phyloP scores from a whole-genome alignment of 2,797 vertebrate species.

The Petrocephalus sullivani region DNA sequence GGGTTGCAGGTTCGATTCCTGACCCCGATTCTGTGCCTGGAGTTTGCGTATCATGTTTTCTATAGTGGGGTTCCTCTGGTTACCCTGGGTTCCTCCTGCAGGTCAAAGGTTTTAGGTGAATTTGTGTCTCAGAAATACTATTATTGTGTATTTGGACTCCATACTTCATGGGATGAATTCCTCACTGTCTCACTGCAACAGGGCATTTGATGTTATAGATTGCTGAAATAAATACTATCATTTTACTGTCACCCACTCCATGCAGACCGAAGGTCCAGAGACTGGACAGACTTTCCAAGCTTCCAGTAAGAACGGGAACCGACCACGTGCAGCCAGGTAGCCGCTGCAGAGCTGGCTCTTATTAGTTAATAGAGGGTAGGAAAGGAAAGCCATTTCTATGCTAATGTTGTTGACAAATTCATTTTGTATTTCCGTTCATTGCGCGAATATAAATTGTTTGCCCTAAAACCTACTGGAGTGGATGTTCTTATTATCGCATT shows the following conservation, averaged over 20 bases:
- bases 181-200: background rate
- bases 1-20: background rate
- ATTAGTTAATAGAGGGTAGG: constrained; percentile 10
- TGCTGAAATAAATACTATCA: background rate
- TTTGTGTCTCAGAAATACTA: background rate
- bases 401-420: constrained; percentile 67
- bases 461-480: constrained; percentile 55
- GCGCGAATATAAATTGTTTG: constrained; percentile 53
- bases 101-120: background rate
- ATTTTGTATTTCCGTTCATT: constrained; percentile 53
- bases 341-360: background rate
- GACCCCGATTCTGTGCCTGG: background rate
- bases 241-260: background rate
- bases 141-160: background rate
- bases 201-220: background rate
- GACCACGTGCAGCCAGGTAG: background rate
- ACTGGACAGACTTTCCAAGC: background rate
- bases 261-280: background rate
- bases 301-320: background rate
- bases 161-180: background rate
- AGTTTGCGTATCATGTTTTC: background rate
- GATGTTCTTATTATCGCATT: constrained; percentile 61
- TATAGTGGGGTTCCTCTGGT: background rate
- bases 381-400: constrained; percentile 58
- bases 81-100: background rate